These are phyloP conservation scores for Cettia cetti DNA, from an alignment of 2,113 vertebrate genomes.

Conservation along the genomic window DNA sequence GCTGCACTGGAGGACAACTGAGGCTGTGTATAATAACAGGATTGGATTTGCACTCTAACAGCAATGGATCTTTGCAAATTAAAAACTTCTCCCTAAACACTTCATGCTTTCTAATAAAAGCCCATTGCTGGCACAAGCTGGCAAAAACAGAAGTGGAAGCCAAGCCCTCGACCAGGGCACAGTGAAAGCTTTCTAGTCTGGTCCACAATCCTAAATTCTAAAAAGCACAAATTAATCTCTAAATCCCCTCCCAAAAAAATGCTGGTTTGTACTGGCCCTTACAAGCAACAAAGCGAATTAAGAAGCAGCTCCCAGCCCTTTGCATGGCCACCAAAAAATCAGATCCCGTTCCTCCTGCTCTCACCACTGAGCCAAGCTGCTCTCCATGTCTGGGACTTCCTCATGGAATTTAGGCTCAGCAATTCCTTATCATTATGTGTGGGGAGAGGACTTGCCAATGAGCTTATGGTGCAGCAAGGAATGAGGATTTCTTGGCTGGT, in stretches of 20 bases:
- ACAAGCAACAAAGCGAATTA: neutral
- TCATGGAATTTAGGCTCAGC: neutral
- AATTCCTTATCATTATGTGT: neutral
- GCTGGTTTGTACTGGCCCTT: neutral
- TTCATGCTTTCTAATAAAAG: neutral
- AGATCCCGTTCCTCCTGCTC: neutral
- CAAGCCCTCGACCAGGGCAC: neutral
- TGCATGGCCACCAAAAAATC: neutral
- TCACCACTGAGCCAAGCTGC: neutral
- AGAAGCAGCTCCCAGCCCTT: neutral
- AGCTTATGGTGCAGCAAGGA: neutral
- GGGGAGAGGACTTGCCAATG: neutral
- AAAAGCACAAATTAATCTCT: neutral
- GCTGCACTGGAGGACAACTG: neutral
- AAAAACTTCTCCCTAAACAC: neutral
- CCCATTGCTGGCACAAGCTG: neutral
- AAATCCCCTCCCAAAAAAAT: neutral
- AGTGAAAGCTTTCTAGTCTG: neutral
- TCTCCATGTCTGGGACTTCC: neutral
- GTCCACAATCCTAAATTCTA: neutral
- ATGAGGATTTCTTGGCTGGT: neutral
- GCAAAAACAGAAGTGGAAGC: neutral
- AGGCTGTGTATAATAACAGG: neutral
- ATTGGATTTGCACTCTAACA: accelerated
- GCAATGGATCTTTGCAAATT: neutral